Conservation (phyloP, 2,797 vertebrate genomes). For the Pampus argenteus region DNA sequence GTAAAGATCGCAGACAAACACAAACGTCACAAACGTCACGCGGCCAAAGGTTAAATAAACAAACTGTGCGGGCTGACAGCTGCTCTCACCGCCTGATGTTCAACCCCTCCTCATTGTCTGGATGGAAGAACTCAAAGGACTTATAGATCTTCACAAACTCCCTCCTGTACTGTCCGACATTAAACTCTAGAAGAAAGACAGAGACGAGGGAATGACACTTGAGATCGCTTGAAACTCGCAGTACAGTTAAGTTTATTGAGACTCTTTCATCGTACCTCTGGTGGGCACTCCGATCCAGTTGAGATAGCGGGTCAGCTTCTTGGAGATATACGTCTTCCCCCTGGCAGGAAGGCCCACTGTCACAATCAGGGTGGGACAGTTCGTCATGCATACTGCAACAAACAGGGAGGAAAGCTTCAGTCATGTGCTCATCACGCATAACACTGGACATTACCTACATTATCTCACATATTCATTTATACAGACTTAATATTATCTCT, state of each 20-base stretch:
- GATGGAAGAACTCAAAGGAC: slow-evolving; percentile 98
- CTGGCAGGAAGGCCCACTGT: slow-evolving; percentile 97
- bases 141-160: slow-evolving; percentile 95
- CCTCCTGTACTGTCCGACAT: slow-evolving; percentile 97
- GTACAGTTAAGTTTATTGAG: not conserved
- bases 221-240: not conserved
- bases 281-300: slow-evolving; percentile 99
- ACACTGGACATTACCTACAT: not conserved
- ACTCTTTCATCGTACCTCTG: slow-evolving; percentile 84
- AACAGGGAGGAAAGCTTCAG: not conserved
- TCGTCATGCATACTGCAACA: slow-evolving; percentile 95
- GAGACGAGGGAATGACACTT: not conserved
- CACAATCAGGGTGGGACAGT: slow-evolving; percentile 97
- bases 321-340: slow-evolving; percentile 99
- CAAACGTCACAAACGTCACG: not conserved
- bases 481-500: slow-evolving; percentile 14
- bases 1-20: slow-evolving; percentile 21
- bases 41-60: not conserved
- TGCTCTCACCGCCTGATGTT: slow-evolving; percentile 92
- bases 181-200: slow-evolving; percentile 89
- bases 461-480: not conserved
- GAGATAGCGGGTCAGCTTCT: slow-evolving; percentile 98
- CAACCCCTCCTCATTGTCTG: slow-evolving; percentile 96
- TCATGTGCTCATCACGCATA: slow-evolving; percentile 4
- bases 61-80: not conserved